Evolutionary conservation across 2,888 invertebrate species (phyloP), one percentile per base, ranked within the genome.

Genomic region (Nematopogon swammerdamellus): DNA sequence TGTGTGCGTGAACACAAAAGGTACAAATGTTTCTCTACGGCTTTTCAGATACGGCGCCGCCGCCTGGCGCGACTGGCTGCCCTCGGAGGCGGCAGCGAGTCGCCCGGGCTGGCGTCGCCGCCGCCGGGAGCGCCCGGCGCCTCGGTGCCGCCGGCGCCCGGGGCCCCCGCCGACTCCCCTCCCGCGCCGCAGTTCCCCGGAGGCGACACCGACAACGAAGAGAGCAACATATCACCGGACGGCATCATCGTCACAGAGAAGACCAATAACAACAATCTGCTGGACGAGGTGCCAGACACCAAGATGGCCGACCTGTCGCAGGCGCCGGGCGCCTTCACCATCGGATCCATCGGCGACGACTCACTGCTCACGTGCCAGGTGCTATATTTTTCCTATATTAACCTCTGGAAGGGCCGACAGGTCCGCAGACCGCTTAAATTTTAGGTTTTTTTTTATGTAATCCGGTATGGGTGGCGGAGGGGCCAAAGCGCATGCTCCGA

Each of bases 41-140:
- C 8, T 25, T 25, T 25, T 4, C 68, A 91, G 91, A 90, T 91
- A 69, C 83, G 91, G 59, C 82, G 86, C 67, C 82, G 89, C 60
- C 84, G 91, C 55, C 73, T 92, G 62, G 91, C 89, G 50, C 85
- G 89, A 52, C 75, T 91, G 55, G 85, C 84, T 47, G 87, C 84
- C 46, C 68, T 85, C 51, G 82, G 84, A 55, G 82, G 79, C 45
- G 68, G 74, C 51, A 77, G 74, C 42, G 70, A 79, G 43, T 60
- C 71, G 2, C 68, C 81, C 60, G 64, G 82, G 57, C 66, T 83
- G 60, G 61, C 79, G 62, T 67, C 77, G 63, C 83, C 63, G 57
- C 82, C 70, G 61, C 80, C 57, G 66, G 80, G 59, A 65, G 76
- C 59, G 18, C 64, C 64, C 65, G 73, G 57, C 75, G 73, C 48